Conservation (phyloP, 2,113 vertebrate genomes). For the Coptodon rendalli region DNA sequence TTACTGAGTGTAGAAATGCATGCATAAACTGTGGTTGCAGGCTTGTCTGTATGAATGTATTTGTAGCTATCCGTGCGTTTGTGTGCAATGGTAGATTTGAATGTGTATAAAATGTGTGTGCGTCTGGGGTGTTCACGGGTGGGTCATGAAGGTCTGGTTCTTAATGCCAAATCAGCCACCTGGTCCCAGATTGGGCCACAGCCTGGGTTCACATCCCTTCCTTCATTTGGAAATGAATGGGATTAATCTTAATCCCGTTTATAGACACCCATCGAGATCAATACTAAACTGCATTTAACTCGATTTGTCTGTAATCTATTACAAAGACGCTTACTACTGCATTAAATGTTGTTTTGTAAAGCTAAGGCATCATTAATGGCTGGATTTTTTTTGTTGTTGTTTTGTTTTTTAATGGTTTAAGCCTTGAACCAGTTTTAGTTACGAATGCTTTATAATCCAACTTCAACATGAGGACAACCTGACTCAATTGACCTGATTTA, state of each 20-base stretch:
- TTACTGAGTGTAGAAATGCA: neutral
- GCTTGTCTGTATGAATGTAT: conserved; percentile 9
- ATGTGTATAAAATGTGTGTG: neutral
- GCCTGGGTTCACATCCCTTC: conserved; percentile 52
- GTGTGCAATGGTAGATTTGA: neutral
- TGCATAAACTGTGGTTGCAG: neutral
- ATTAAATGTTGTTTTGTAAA: conserved; percentile 46
- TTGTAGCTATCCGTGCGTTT: neutral
- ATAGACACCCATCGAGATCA: conserved; percentile 70
- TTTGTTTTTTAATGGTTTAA: conserved; percentile 26
- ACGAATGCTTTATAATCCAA: conserved; percentile 47
- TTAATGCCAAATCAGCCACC: conserved; percentile 63
- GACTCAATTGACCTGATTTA: conserved; percentile 55
- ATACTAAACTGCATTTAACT: conserved; percentile 68
- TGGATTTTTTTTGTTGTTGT: neutral
- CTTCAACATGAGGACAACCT: neutral
- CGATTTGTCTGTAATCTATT: conserved; percentile 66
- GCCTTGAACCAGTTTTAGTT: conserved; percentile 26
- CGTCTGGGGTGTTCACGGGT: neutral
- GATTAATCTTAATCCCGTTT: conserved; percentile 72
- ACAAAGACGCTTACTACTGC: conserved; percentile 67
- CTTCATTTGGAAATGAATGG: conserved; percentile 65
- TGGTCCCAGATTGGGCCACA: conserved; percentile 63
- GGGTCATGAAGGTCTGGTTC: conserved; percentile 47
- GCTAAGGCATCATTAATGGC: conserved; percentile 34